Base-by-base conservation (phyloP, 2,888 invertebrate genomes). In the Eulithis testata region DNA sequence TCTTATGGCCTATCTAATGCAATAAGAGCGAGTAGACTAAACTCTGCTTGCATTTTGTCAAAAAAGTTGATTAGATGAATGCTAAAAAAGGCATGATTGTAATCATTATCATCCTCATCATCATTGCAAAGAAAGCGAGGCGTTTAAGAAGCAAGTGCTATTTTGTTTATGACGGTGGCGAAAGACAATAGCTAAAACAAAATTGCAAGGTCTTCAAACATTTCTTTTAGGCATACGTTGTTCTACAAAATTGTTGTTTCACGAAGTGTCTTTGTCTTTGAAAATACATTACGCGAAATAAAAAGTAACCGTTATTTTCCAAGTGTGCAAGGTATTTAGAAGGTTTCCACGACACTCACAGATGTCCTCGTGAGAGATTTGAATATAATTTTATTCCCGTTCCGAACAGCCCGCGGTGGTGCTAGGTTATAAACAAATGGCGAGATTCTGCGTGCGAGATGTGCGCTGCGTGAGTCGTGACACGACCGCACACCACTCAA, bases 401-500 rank as follows among this genome's bases (percentile, higher is more conserved):
- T 47, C 31, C 11, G 12, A 55, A 40, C 57, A 54, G 49, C 57
- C 60, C 56, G 63, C 62, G 60, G 60, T 58, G 58, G 43, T 50
- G 52, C 37, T 53, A 37, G 57, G 60, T 3, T 55, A 57, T 53
- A 82, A 82, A 82, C 76, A 79, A 83, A 81, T 73, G 74, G 74
- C 72, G 69, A 75, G 78, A 73, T 72, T 65, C 73, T 78, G 79
- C 76, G 78, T 76, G 73, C 69, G 72, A 74, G 76, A 76, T 71
- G 73, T 55, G 67, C 63, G 60, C 79, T 81, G 82, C 83, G 79
- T 82, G 76, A 80, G 69, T 85, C 85, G 85, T 85, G 86, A 83
- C 85, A 73, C 67, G 82, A 71, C 80, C 81, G 78, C 83, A 80
- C 81, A 83, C 75, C 52, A 61, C 59, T 61, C 65, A 31, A 36